These are phyloP conservation scores for Coilia nasus DNA, from an alignment of 2,797 vertebrate genomes.

Conservation along the genomic window DNA sequence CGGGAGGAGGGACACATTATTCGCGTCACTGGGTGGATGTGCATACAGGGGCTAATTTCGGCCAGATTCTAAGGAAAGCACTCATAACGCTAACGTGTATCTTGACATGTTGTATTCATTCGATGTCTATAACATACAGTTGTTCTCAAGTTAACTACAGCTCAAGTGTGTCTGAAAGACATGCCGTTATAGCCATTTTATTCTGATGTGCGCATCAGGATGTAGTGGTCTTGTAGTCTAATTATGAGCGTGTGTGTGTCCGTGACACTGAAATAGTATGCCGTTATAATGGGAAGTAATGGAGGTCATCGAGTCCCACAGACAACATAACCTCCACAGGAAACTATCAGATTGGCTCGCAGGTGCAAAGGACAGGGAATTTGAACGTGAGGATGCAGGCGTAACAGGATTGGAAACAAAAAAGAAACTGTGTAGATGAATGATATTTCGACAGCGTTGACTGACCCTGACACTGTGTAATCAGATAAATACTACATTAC, in stretches of 20 bases:
- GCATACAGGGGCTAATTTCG: neutral
- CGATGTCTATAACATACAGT: neutral
- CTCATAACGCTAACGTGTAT: neutral
- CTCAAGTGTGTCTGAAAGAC: neutral
- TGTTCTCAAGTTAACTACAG: neutral
- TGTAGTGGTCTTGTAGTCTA: neutral
- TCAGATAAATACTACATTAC: neutral
- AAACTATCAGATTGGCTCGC: neutral
- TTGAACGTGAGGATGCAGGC: neutral
- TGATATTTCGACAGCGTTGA: neutral
- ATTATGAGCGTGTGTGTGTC: neutral
- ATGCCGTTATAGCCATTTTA: neutral
- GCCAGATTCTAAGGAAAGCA: neutral
- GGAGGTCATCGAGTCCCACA: neutral
- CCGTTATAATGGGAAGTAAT: neutral
- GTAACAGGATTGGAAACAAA: neutral
- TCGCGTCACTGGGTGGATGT: neutral
- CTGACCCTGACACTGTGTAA: neutral
- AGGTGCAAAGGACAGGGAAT: constrained; percentile 1
- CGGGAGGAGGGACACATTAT: neutral
- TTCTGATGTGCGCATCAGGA: neutral
- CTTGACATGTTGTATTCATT: neutral
- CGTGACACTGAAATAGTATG: neutral
- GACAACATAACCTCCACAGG: neutral
- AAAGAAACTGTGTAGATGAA: neutral